A percentile compares a stretch with the other conserved stretches of the same genome.
Conservation (phyloP, 2,797 vertebrate genomes). For the Chaunax sp. region DNA sequence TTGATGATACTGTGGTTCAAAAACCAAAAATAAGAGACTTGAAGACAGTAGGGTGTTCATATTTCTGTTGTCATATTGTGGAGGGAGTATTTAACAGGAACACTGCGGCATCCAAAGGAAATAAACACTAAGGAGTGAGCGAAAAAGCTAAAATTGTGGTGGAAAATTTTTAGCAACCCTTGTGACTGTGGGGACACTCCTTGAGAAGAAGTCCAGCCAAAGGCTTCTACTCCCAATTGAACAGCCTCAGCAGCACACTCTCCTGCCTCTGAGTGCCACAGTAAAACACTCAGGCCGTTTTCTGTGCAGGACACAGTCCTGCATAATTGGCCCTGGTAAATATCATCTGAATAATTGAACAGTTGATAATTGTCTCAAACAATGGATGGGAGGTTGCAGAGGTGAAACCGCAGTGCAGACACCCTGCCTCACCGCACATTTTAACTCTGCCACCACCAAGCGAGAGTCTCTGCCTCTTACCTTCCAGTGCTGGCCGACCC, state of each 20-base stretch:
- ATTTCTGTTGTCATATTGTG: neutral
- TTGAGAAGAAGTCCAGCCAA: slow-evolving; percentile 46
- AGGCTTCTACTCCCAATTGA: slow-evolving; percentile 64
- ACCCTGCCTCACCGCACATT: slow-evolving; percentile 78
- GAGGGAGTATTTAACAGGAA: slow-evolving; percentile 19
- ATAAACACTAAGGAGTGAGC: slow-evolving; percentile 16
- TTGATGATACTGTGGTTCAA: slow-evolving; percentile 6
- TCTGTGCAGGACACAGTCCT: slow-evolving; percentile 78
- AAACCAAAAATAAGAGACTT: neutral
- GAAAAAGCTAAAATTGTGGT: slow-evolving; percentile 23
- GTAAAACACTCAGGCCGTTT: slow-evolving; percentile 79
- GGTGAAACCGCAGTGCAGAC: slow-evolving; percentile 84
- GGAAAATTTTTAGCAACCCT: slow-evolving; percentile 28
- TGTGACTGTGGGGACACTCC: slow-evolving; percentile 58
- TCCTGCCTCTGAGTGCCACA: slow-evolving; percentile 70
- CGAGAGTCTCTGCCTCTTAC: slow-evolving; percentile 46
- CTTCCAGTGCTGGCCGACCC: slow-evolving; percentile 13
- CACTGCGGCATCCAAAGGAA: slow-evolving; percentile 14
- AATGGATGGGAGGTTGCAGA: slow-evolving; percentile 82
- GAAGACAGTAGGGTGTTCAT: neutral
- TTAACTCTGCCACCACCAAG: slow-evolving; percentile 62
- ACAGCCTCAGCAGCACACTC: slow-evolving; percentile 68
- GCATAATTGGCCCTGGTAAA: slow-evolving; percentile 86
- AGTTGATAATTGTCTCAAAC: slow-evolving; percentile 82
- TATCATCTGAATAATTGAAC: slow-evolving; percentile 87